Evolutionary conservation across 2,888 invertebrate genomes (phyloP).

Genomic region (Latrodectus elegans): DNA sequence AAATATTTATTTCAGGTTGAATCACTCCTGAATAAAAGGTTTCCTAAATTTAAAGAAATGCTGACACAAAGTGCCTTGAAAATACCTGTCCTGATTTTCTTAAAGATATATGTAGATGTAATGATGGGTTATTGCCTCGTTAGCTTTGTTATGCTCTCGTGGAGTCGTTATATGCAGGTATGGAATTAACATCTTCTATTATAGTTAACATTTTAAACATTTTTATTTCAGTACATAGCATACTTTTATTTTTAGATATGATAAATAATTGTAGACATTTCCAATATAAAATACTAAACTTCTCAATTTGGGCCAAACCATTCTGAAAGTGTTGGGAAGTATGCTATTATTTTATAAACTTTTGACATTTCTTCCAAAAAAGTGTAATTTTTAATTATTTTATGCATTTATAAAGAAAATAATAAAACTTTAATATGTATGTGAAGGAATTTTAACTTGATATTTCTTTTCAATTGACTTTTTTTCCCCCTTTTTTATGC

Average conservation of each 20-base stretch:
- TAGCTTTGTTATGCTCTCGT: slow-evolving; percentile 69
- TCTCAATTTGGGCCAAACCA: not conserved
- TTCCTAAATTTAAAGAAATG: slow-evolving; percentile 54
- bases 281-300: not conserved
- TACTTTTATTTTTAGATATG: not conserved
- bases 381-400: too few species aligned
- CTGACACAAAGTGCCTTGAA: slow-evolving; percentile 51
- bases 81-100: slow-evolving; percentile 76
- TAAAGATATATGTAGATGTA: slow-evolving; percentile 84
- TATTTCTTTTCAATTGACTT: too few species aligned
- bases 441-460: too few species aligned
- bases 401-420: too few species aligned
- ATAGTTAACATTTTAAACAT: not conserved
- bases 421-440: too few species aligned
- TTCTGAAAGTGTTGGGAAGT: too few species aligned
- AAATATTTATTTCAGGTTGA: slow-evolving; percentile 70
- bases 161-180: slow-evolving; percentile 60
- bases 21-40: slow-evolving; percentile 58
- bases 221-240: too few species aligned
- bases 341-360: too few species aligned
- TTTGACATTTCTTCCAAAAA: too few species aligned
- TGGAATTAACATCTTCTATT: not conserved
- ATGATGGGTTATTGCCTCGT: slow-evolving; percentile 70
- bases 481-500: too few species aligned
- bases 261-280: not conserved